phyloP scores from a whole-genome alignment of 2,113 vertebrate species.

The Marmota flaviventris region DNA sequence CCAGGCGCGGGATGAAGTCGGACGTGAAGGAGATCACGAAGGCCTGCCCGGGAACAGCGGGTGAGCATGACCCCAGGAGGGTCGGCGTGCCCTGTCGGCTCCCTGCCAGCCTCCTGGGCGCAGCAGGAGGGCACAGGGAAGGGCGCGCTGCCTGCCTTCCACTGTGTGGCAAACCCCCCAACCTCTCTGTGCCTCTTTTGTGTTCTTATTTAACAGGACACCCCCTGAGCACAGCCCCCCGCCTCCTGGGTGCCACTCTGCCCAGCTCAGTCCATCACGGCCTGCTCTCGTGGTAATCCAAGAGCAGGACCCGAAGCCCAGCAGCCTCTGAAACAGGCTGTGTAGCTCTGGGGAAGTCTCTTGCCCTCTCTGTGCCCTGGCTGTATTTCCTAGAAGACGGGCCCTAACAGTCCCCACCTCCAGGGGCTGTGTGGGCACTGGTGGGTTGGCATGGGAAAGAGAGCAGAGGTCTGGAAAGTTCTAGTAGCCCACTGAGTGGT shows the following conservation, averaged over 20 bases:
- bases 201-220: background rate
- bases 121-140: fast-evolving
- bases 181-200: background rate
- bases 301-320: fast-evolving
- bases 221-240: fast-evolving
- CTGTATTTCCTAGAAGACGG: background rate
- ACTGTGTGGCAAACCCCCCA: background rate
- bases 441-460: background rate
- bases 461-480: background rate
- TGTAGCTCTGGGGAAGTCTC: background rate
- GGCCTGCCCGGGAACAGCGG: slow-evolving; percentile 88
- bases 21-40: slow-evolving; percentile 99
- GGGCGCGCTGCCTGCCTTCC: background rate
- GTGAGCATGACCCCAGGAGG: background rate
- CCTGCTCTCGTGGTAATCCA: fast-evolving
- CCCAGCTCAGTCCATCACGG: fast-evolving
- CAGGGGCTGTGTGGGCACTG: no score
- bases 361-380: background rate
- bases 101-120: background rate
- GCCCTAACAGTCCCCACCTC: background rate
- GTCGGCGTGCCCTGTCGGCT: no score
- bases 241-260: background rate
- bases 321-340: background rate
- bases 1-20: slow-evolving; percentile 98
- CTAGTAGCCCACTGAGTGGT: background rate